phyloP scores from a whole-genome alignment of 2,888 invertebrate species.

The Chelonus formosanus region DNA sequence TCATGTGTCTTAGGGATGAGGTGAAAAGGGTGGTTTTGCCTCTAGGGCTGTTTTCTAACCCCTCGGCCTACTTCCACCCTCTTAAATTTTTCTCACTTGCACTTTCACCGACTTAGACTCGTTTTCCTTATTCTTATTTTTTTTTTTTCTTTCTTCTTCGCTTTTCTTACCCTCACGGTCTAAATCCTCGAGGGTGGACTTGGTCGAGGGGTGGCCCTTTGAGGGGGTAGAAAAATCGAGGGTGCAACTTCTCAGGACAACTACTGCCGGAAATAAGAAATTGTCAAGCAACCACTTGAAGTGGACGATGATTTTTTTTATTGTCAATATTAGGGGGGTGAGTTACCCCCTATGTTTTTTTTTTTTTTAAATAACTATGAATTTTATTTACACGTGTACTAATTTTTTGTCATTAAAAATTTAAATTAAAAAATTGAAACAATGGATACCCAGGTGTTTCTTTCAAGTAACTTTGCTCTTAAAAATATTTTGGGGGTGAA shows the following conservation, averaged over 20 bases:
- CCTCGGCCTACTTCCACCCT: slow-evolving; percentile 12
- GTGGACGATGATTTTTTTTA: slow-evolving; percentile 8
- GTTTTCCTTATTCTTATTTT: not conserved
- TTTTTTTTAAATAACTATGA: too few relatives aligned
- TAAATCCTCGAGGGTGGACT: slow-evolving; percentile 7
- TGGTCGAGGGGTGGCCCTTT: slow-evolving; percentile 3
- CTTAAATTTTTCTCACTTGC: too few relatives aligned
- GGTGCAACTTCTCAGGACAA: slow-evolving; percentile 24
- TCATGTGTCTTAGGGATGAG: slow-evolving; percentile 10
- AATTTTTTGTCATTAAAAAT: too few relatives aligned
- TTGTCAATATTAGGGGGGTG: too few relatives aligned
- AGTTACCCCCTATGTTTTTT: too few relatives aligned
- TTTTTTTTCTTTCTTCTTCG: slow-evolving; percentile 12
- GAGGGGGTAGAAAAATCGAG: slow-evolving; percentile 24
- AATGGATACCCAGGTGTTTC: too few relatives aligned
- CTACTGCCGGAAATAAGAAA: slow-evolving; percentile 30
- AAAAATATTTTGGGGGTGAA: too few relatives aligned
- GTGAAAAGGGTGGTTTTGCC: slow-evolving; percentile 26
- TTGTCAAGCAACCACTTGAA: slow-evolving; percentile 20
- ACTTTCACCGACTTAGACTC: too few relatives aligned
- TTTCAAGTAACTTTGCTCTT: too few relatives aligned
- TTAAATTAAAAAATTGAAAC: too few relatives aligned
- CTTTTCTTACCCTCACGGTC: slow-evolving; percentile 13
- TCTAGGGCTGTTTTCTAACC: slow-evolving; percentile 28
- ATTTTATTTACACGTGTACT: too few relatives aligned